phyloP scores from a whole-genome alignment of 2,113 vertebrate genomes.

The Larimichthys polyactis region DNA sequence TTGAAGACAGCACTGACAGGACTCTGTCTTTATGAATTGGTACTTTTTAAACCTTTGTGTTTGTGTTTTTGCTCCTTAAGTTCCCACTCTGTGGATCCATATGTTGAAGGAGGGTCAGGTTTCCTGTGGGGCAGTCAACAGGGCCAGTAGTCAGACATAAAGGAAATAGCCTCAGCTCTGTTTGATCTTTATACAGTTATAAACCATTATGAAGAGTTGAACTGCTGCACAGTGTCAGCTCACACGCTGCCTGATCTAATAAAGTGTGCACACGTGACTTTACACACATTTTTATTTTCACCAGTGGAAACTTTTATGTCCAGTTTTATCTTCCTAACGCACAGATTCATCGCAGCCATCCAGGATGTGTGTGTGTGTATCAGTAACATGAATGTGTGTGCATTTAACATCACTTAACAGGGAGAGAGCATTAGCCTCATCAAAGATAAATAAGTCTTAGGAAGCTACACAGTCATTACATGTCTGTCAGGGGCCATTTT shows the following conservation, averaged over 20 bases:
- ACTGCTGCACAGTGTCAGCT: neutral
- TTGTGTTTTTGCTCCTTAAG: neutral
- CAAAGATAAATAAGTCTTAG: slow-evolving; percentile 61
- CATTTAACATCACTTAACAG: slow-evolving; percentile 56
- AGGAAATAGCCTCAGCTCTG: too few species aligned
- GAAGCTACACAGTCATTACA: slow-evolving; percentile 52
- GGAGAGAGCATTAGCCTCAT: slow-evolving; percentile 60
- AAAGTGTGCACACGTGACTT: too few species aligned
- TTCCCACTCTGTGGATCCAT: neutral
- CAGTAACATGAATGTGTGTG: slow-evolving; percentile 39
- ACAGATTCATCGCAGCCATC: slow-evolving; percentile 40
- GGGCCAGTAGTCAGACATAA: too few species aligned
- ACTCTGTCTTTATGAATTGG: neutral
- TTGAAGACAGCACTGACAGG: too few species aligned
- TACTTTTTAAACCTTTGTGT: neutral
- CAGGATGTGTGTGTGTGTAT: neutral
- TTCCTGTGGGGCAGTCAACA: neutral
- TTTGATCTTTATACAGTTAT: too few species aligned
- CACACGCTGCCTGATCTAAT: too few species aligned
- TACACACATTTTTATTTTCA: slow-evolving; percentile 21
- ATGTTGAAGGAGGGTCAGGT: neutral
- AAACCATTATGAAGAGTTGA: neutral
- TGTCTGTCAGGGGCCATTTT: slow-evolving; percentile 54
- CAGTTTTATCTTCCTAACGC: slow-evolving; percentile 44
- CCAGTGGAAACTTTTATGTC: too few species aligned